phyloP scores from a whole-genome alignment of 2,888 invertebrate species.

The Drosophila meridionalis region DNA sequence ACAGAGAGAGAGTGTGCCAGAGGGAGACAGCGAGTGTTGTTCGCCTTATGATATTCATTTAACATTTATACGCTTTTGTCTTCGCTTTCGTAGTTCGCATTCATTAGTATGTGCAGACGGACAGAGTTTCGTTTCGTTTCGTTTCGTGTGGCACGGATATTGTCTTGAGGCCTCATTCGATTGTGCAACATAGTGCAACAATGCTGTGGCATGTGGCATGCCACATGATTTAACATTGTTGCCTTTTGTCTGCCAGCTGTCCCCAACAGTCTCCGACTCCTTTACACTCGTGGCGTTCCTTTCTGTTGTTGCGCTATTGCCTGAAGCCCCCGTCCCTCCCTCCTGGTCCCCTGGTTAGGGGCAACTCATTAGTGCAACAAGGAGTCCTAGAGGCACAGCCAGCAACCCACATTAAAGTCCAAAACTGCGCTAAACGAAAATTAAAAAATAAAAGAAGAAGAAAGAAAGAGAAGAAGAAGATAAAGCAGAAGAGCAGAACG shows the following conservation, averaged over 20 bases:
- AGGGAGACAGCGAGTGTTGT: background rate
- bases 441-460: constrained; percentile 37
- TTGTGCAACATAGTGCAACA: constrained; percentile 58
- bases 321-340: background rate
- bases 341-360: background rate
- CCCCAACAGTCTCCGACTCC: background rate
- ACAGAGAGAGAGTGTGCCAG: too few species aligned
- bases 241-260: constrained; percentile 15
- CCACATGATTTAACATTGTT: constrained; percentile 49
- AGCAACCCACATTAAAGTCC: constrained; percentile 6
- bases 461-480: background rate
- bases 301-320: constrained; percentile 17
- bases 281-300: background rate
- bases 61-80: constrained; percentile 14
- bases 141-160: constrained; percentile 39
- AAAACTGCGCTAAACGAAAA: constrained; percentile 43
- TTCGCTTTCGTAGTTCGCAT: constrained; percentile 11
- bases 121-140: constrained; percentile 3
- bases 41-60: constrained; percentile 17
- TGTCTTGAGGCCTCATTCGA: constrained; percentile 50
- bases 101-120: constrained; percentile 52
- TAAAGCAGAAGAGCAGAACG: background rate
- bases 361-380: constrained; percentile 41
- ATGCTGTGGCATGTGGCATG: constrained; percentile 44
- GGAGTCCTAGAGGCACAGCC: background rate